These are phyloP conservation scores for Calameuta filiformis DNA, from an alignment of 2,888 invertebrate species.

Conservation along the genomic window DNA sequence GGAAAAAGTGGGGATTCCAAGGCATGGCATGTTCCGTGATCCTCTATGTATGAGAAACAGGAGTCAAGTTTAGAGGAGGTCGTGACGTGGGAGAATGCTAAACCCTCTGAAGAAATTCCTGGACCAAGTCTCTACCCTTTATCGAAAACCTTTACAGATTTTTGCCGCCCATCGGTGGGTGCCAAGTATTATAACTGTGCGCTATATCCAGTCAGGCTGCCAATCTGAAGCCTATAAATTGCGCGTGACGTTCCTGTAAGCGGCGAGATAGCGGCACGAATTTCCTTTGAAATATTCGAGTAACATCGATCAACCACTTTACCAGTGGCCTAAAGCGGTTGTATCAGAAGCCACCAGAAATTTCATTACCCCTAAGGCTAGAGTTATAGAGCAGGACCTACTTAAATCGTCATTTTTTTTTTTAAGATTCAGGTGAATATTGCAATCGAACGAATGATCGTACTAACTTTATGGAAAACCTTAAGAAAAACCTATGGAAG, in stretches of 20 bases:
- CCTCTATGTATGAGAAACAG: not conserved
- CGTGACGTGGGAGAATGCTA: slow-evolving; percentile 23
- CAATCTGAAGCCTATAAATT: not conserved
- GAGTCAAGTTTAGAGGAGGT: not conserved
- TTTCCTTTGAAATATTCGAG: not conserved
- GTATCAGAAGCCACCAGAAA: not conserved
- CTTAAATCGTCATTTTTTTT: not conserved
- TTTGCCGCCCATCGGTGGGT: slow-evolving; percentile 29
- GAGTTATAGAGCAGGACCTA: not conserved
- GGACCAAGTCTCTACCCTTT: slow-evolving; percentile 30
- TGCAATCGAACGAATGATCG: slow-evolving; percentile 1
- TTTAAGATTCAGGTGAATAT: slow-evolving; percentile 9
- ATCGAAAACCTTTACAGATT: slow-evolving; percentile 35
- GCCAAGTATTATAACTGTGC: not conserved
- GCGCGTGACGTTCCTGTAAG: not conserved
- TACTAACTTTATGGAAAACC: slow-evolving; percentile 1
- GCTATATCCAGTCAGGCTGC: not conserved
- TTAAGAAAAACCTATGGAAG: slow-evolving; percentile 14
- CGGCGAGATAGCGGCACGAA: not conserved
- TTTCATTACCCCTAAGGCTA: not conserved
- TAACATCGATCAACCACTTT: not conserved
- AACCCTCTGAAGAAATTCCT: slow-evolving; percentile 29
- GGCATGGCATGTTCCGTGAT: not conserved
- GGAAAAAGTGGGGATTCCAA: not conserved
- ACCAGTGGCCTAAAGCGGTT: not conserved